Base-by-base conservation (phyloP, 1,140 invertebrate species). In the Hylaeus anthracinus region DNA sequence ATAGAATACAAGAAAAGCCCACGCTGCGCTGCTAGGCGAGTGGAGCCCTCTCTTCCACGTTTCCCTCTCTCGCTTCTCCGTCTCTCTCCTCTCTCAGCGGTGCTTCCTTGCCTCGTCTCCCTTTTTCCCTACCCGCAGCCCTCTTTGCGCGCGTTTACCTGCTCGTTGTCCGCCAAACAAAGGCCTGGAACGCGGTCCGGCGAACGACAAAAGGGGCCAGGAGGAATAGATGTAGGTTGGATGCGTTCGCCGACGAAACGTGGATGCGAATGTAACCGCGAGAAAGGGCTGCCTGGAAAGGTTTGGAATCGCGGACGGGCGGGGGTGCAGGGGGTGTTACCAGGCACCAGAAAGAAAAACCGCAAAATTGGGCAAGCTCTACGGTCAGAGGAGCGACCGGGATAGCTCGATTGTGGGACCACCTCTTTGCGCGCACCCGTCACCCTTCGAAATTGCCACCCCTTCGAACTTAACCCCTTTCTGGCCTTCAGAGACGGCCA, bases 1-100 rank as follows among this genome's bases (percentile, higher is more conserved):
- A 93, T 93, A 93, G 91, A 93, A 92, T 91, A 92, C 92, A 92
- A 93, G 92, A 93, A 93, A 93, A 93, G 91, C 90, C 88, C 91
- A 89, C 86, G 86, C 86, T 90, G 86, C 88, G 90, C 90, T 89
- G 90, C 90, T 89, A 88, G 86, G 84, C 87, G 83, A 84, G 78
- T 81, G 72, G 85, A 88, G 87, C 76, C 83, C 77, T 85, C 77
- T 67, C 80, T 82, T 85, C 71, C 74, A 84, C 82, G 26, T 51
- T 48, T 48, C 45, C 8, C 58, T 56, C 15, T 78, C 51, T 39
- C 60, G 53, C 63, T 73, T 66, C 71, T 63, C 41, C 75, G 79
- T 37, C 60, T 61, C 10, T 81, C 51, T 48, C 60, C 55, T 69
- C 72, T 66, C 71, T 65, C 81, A 37, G 63, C 76, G 9, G 9